Evolutionary conservation across 2,888 invertebrate genomes (phyloP), one percentile per base, ranked within the genome.

Genomic region (Julus scandinavius): DNA sequence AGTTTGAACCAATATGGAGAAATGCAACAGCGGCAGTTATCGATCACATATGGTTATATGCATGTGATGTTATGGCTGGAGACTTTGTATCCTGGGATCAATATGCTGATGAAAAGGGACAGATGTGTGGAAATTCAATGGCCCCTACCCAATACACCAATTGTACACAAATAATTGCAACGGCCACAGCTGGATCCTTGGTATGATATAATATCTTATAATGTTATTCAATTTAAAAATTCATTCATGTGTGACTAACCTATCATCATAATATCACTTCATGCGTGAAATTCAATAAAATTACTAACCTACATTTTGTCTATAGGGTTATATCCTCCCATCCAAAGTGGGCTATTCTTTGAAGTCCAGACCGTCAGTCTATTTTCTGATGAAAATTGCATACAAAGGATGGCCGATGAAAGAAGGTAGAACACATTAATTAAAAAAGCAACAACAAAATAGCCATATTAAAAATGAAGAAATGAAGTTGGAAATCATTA

Each of bases 181-280:
- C 87, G 3, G 87, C 41, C 29, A 50, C 87, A 83, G 87, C 87
- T 45, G 87, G 87, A 80, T 87, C 87, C 15, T 13, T 87, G 80
- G 87, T 87, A 54, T 45, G 38, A 20, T 3, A 54, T 45, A 4
- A 20, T 3, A 15, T 4, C n/a, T 41, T 11, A 86, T n/a, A 49
- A 50, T 63, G 20, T 63, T 41, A 41, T 86, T 38, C 41, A 86
- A 41, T 13, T 20, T 41, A 38, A 29, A 29, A 29, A 29, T 29
- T 29, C 29, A 29, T 29, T 29, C 29, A 29, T 29, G 29, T 29
- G 1, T 29, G 29, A 29, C 29, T 29, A 29, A 29, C 29, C 29
- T 29, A 29, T 29, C 29, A 29, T 17, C 29, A 29, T 17, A 15
- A 41, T 49, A 45, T 13, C 58, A 15, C 17, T 58, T 1, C 13